Percentiles rank a stretch among this genome's conserved stretches.
phyloP scores from a whole-genome alignment of 2,797 vertebrate species.

The Lindbergichthys nudifrons region DNA sequence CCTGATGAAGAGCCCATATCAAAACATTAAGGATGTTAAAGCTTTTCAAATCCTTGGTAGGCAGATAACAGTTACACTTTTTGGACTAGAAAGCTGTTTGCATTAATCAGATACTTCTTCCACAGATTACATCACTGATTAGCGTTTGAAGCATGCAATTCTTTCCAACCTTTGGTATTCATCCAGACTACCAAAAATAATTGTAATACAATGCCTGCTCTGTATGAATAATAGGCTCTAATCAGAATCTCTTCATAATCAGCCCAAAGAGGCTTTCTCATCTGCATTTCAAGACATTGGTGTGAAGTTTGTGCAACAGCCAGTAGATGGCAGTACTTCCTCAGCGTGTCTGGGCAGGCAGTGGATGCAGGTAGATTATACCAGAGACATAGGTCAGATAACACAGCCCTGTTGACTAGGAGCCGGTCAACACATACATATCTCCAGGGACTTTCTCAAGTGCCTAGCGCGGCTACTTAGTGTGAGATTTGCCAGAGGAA shows the following conservation, averaged over 20 bases:
- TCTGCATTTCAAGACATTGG: conserved; percentile 1
- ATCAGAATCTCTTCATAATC: conserved; percentile 59
- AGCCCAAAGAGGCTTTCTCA: conserved; percentile 29
- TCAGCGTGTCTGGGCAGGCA: conserved; percentile 34
- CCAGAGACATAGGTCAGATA: conserved; percentile 73
- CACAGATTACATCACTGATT: conserved; percentile 39
- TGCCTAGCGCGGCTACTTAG: conserved; percentile 68
- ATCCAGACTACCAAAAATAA: conserved; percentile 42
- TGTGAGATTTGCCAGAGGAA: conserved; percentile 79
- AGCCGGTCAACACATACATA: conserved; percentile 76
- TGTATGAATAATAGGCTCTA: conserved; percentile 55
- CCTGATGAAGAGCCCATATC: no score
- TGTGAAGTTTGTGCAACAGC: conserved; percentile 20
- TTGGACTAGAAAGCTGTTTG: neutral
- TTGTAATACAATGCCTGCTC: conserved; percentile 18
- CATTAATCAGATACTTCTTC: conserved; percentile 36
- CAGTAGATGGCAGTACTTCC: conserved; percentile 80
- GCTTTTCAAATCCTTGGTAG: neutral
- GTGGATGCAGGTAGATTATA: conserved; percentile 28
- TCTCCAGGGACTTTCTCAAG: conserved; percentile 73
- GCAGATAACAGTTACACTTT: conserved; percentile 1
- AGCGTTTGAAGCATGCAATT: conserved; percentile 10
- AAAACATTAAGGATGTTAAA: neutral
- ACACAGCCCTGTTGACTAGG: conserved; percentile 64
- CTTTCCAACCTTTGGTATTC: conserved; percentile 19